phyloP scores from a whole-genome alignment of 2,113 vertebrate species.

The Patagioenas fasciata region DNA sequence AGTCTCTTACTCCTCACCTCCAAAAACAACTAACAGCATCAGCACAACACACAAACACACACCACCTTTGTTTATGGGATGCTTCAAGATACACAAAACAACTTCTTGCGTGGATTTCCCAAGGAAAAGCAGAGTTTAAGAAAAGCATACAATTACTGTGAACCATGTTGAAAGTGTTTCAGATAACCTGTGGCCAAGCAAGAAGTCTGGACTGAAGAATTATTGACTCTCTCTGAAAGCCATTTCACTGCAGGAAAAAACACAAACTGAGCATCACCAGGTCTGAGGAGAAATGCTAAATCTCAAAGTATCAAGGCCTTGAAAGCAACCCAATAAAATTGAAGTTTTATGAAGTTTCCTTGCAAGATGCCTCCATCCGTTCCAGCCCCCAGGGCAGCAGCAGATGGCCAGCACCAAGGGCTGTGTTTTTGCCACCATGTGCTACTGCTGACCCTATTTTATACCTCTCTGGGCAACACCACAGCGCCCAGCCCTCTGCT shows the following conservation, averaged over 20 bases:
- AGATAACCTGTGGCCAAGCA: not conserved
- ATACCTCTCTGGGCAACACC: not conserved
- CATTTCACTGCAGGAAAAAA: not conserved
- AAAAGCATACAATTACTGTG: not conserved
- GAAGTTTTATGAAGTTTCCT: constrained; percentile 1
- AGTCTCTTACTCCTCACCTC: not conserved
- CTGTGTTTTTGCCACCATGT: not conserved
- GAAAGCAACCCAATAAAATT: constrained; percentile 7
- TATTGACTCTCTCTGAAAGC: not conserved
- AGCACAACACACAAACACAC: not conserved
- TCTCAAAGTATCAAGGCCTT: not conserved
- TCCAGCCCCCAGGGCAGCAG: not conserved
- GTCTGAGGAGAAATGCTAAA: not conserved
- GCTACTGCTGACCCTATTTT: not conserved
- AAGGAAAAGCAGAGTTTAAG: not conserved
- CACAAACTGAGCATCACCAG: not conserved
- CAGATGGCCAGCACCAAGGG: not conserved
- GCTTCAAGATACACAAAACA: not conserved
- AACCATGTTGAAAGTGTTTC: not conserved
- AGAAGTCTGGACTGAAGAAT: not conserved
- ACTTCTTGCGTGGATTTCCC: not conserved
- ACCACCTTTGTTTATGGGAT: not conserved
- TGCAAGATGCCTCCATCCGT: not conserved
- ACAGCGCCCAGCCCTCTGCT: not conserved
- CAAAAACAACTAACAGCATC: not conserved